Conservation (phyloP, 1,140 invertebrate genomes). For the Drosophila serrata region DNA sequence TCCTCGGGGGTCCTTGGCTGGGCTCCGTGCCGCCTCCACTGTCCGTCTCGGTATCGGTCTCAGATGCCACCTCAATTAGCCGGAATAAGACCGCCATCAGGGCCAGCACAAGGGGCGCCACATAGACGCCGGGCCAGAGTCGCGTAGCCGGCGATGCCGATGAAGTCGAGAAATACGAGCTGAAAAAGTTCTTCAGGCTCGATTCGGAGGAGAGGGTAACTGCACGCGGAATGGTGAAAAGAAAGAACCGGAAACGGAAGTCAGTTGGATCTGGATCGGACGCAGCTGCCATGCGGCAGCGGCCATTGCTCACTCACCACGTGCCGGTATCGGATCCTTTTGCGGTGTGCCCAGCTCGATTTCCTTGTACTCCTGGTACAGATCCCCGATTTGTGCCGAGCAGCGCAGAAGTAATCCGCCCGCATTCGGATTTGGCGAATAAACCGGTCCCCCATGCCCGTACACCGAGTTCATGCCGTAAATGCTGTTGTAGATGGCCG, state of each 20-base stretch:
- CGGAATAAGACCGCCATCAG: constrained; percentile 44
- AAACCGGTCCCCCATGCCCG: constrained; percentile 48
- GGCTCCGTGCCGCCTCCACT: constrained; percentile 8
- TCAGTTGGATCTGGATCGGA: constrained; percentile 54
- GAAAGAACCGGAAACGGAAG: constrained; percentile 61
- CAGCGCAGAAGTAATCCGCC: constrained; percentile 86
- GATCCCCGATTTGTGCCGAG: constrained; percentile 86
- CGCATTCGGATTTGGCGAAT: constrained; percentile 58
- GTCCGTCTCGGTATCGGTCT: constrained; percentile 10
- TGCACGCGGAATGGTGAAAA: constrained; percentile 42
- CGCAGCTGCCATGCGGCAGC: constrained; percentile 34
- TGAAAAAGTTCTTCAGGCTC: constrained; percentile 77
- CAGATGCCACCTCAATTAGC: constrained; percentile 38
- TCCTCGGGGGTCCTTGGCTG: constrained; percentile 2
- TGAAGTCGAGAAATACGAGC: constrained; percentile 65
- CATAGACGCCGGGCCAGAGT: constrained; percentile 36
- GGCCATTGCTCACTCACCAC: constrained; percentile 83
- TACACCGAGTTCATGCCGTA: constrained; percentile 66
- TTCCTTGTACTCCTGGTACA: constrained; percentile 86
- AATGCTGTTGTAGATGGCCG: constrained; percentile 48
- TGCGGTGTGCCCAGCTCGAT: constrained; percentile 86
- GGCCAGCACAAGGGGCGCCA: constrained; percentile 51
- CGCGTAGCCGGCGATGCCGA: constrained; percentile 48
- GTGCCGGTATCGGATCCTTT: constrained; percentile 87
- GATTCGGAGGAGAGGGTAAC: constrained; percentile 81